Percentiles rank a stretch among this genome's conserved stretches.
Conservation (phyloP, 2,113 vertebrate species). For the Nibea albiflora region DNA sequence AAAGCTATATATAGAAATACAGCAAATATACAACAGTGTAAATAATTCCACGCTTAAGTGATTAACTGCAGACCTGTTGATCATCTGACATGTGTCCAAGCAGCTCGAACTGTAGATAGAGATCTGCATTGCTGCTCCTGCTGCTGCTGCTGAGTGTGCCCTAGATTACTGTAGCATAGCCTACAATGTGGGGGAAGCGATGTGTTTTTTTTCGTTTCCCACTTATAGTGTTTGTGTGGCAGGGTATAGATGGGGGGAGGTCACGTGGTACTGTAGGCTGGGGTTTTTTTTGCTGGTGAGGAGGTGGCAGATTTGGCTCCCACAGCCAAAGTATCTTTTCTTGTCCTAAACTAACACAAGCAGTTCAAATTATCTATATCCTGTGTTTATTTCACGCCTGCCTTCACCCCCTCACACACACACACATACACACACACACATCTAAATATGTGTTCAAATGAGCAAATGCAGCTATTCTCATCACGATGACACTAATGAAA, state of each 20-base stretch:
- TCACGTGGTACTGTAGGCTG: conserved; percentile 57
- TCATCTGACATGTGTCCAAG: neutral
- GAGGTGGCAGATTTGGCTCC: conserved; percentile 66
- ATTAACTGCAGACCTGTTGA: conserved; percentile 47
- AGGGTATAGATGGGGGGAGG: conserved; percentile 28
- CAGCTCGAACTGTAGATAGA: conserved; percentile 2
- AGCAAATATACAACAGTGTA: too few species aligned
- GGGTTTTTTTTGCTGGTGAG: conserved; percentile 53
- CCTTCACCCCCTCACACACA: conserved; percentile 21
- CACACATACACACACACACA: conserved; percentile 22
- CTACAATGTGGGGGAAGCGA: conserved; percentile 21
- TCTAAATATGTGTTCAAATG: conserved; percentile 13
- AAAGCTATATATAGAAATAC: too few species aligned
- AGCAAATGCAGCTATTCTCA: conserved; percentile 42
- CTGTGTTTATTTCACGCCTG: conserved; percentile 33
- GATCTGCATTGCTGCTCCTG: conserved; percentile 50
- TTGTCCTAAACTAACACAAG: conserved; percentile 31
- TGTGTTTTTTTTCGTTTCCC: neutral
- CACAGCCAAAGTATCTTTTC: conserved; percentile 39
- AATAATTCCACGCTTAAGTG: neutral
- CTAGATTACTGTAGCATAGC: conserved; percentile 40
- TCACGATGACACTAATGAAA: conserved; percentile 34
- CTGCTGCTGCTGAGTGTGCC: conserved; percentile 43
- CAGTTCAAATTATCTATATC: conserved; percentile 32
- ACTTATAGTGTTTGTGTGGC: conserved; percentile 28